A percentile compares a stretch with the other conserved stretches of the same genome.
Evolutionary conservation across 64 coral and sea anemone species (phyloP).

Genomic region (Actinia tenebrosa): DNA sequence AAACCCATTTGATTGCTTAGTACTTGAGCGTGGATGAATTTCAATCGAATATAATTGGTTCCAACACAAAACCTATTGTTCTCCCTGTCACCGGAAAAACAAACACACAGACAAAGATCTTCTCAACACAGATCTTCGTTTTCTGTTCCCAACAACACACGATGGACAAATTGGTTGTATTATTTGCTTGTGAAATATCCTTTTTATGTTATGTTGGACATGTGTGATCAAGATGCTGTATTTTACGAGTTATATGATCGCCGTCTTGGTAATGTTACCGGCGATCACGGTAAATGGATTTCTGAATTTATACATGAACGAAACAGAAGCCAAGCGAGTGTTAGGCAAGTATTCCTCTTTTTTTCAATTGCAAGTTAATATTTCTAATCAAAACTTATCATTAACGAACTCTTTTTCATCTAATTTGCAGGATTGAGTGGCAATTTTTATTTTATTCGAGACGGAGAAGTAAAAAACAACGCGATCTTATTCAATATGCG

Average conservation of each 20-base stretch:
- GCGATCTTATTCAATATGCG: constrained; percentile 67
- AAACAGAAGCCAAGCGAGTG: constrained; percentile 74
- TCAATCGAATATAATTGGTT: constrained; percentile 19
- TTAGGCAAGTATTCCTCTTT: constrained; percentile 50
- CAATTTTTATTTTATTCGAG: constrained; percentile 60
- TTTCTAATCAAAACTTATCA: neutral
- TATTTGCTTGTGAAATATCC: neutral
- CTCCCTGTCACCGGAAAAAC: constrained; percentile 21
- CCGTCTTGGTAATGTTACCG: neutral
- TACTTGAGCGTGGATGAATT: constrained; percentile 2
- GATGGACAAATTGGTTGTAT: neutral
- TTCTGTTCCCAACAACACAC: neutral
- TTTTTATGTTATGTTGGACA: neutral
- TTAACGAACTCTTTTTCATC: neutral
- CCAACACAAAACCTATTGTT: constrained; percentile 16
- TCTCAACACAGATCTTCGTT: neutral
- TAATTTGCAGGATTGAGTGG: constrained; percentile 46
- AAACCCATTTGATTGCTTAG: constrained; percentile 3
- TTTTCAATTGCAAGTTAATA: neutral
- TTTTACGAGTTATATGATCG: neutral
- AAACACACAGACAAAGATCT: constrained; percentile 8
- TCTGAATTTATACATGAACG: constrained; percentile 77
- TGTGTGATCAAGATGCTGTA: neutral
- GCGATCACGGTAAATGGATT: neutral
- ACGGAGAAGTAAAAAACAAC: constrained; percentile 59